These are phyloP conservation scores for Calycopis cecrops DNA, from an alignment of 1,140 invertebrate genomes.

Conservation along the genomic window DNA sequence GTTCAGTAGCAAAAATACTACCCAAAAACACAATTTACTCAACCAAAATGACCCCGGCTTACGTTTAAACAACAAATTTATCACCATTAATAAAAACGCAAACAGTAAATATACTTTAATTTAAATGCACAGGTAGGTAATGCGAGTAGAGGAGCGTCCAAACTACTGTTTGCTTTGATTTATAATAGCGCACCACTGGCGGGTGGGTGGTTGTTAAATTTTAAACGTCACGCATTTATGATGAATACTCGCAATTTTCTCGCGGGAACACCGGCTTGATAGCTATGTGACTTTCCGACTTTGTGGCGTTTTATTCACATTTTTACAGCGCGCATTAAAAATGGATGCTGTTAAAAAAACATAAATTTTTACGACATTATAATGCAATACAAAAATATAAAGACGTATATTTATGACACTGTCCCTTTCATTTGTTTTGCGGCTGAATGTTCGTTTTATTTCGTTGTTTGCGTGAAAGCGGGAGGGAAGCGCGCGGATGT, in stretches of 20 bases:
- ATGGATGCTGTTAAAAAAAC: slow-evolving; percentile 10
- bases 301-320: slow-evolving; percentile 28
- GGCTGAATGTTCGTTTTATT: slow-evolving; percentile 10
- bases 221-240: slow-evolving; percentile 72
- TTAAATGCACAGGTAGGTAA: slow-evolving; percentile 38
- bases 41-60: too few relatives aligned
- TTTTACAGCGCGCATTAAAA: slow-evolving; percentile 18
- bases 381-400: slow-evolving; percentile 20
- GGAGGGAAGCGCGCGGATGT: neutral
- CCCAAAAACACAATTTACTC: too few relatives aligned
- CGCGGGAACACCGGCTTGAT: slow-evolving; percentile 53
- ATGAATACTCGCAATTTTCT: slow-evolving; percentile 73
- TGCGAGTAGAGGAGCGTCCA: slow-evolving; percentile 33
- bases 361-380: slow-evolving; percentile 12
- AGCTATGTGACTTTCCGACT: slow-evolving; percentile 45
- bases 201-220: slow-evolving; percentile 56
- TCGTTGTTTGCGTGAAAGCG: neutral
- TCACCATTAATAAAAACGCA: neutral
- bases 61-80: neutral
- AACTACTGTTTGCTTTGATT: slow-evolving; percentile 66
- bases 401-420: slow-evolving; percentile 9
- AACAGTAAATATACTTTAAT: slow-evolving; percentile 27
- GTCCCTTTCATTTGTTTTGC: slow-evolving; percentile 9
- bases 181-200: slow-evolving; percentile 51
- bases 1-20: too few relatives aligned